Conservation (phyloP, 2,113 vertebrate genomes). For the Pseudorectes ferrugineus region DNA sequence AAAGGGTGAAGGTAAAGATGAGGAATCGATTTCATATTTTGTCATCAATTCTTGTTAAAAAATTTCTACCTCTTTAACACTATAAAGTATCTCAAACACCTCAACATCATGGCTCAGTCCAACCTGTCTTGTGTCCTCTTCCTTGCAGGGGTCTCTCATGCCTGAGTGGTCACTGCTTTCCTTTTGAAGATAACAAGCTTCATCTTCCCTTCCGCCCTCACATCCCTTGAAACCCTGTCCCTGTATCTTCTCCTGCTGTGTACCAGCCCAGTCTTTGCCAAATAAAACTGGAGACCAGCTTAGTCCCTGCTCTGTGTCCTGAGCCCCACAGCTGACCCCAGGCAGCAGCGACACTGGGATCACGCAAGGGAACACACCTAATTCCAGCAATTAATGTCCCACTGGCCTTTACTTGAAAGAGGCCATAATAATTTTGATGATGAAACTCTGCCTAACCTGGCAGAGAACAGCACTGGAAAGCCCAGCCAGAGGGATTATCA, state of each 20-base stretch:
- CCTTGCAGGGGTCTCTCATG: not conserved
- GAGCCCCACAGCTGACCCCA: not conserved
- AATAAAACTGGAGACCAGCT: not conserved
- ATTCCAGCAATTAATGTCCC: not conserved
- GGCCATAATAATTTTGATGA: not conserved
- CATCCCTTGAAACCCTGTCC: not conserved
- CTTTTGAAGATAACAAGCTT: not conserved
- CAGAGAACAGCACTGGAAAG: not conserved
- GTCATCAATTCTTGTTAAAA: not conserved
- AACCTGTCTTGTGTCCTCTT: not conserved
- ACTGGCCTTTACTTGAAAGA: not conserved
- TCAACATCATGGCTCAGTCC: not conserved
- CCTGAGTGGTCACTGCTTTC: not conserved
- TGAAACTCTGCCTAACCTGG: not conserved
- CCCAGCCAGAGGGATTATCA: constrained; percentile 16
- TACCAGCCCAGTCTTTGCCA: not conserved
- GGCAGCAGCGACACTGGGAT: not conserved
- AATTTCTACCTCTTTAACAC: not conserved
- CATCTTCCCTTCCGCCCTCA: not conserved
- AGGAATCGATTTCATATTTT: not conserved
- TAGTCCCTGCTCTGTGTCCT: not conserved
- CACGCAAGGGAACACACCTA: not conserved
- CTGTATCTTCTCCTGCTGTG: not conserved
- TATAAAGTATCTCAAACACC: not conserved
- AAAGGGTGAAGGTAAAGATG: not conserved